Percentiles rank a stretch among this genome's conserved stretches.
Conservation (phyloP, 1,140 invertebrate genomes). For the Psilanteris sp. region DNA sequence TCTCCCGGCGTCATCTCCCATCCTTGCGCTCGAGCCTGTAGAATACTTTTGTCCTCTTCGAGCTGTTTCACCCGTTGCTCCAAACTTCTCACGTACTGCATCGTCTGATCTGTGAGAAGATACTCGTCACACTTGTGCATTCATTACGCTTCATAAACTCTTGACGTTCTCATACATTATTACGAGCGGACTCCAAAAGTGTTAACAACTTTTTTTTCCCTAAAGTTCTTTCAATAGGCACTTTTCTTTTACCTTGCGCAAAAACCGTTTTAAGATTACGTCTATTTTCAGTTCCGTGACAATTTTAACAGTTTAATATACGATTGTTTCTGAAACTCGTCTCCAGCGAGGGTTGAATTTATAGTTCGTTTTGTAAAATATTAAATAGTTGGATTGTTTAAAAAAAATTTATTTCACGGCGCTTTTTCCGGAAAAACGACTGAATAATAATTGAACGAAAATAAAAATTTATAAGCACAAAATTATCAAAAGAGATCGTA, state of each 20-base stretch:
- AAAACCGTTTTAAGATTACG: no score
- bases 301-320: no score
- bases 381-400: no score
- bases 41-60: conserved; percentile 87
- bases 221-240: neutral
- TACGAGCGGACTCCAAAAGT: conserved; percentile 20
- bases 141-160: conserved; percentile 27
- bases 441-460: no score
- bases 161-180: conserved; percentile 43
- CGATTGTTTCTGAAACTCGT: no score
- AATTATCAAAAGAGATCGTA: no score
- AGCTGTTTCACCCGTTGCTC: conserved; percentile 91
- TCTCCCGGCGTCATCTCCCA: conserved; percentile 76
- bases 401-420: no score
- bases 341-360: no score
- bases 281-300: no score
- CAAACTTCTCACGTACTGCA: conserved; percentile 92
- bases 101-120: conserved; percentile 84
- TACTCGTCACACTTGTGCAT: conserved; percentile 42
- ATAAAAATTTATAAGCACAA: no score
- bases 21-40: conserved; percentile 79
- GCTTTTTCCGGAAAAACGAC: no score
- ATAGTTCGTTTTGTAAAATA: no score
- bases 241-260: neutral
- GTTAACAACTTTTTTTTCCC: conserved; percentile 28